Evolutionary conservation across 2,797 vertebrate genomes (phyloP), one percentile per base, ranked within the genome.

Genomic region (Galagoides demidoff): DNA sequence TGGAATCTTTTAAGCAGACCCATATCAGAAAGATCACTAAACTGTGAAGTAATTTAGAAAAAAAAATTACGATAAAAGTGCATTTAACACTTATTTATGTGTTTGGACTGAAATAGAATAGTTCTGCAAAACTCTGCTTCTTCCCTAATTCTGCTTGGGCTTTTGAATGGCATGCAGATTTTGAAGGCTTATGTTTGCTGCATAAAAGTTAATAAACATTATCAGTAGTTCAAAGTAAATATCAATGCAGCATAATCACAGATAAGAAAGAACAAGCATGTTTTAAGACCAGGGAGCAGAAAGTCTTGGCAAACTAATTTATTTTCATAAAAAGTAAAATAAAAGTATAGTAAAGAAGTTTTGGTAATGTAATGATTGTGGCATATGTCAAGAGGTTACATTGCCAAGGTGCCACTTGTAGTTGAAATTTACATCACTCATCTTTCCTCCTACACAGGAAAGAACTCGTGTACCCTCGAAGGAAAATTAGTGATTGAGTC

Each of bases 281-380:
- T 43, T 66, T 71, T 64, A 76, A 34, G 31, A 79, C 4, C 9
- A 77, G 1, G 68, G 49, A 52, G 11, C 27, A 81, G 19, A 84
- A 76, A 0, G 17, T 59, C 8, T 9, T 90, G n/a, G 34, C 6
- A 92, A 70, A 79, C 0, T 74, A n/a, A 87, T 71, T 34, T 34
- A 52, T 83, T 93, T 94, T 59, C 79, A 77, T 25, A n/a, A 74
- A 85, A 68, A 57, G 61, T 39, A 19, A 81, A 68, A 90, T 29
- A 45, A 23, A 66, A 91, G 3, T 0, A 31, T 16, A 57, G 12
- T 6, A 70, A 55, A 90, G 8, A 73, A 25, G 11, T 74, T 45
- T 37, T 49, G 20, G 7, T 10, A 74, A 34, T 39, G 34, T 16
- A 43, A 66, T 59, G 23, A 78, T 74, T 64, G 61, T 12, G 9